Evolutionary conservation across 1,140 invertebrate species (phyloP).

Genomic region (Orchesella cincta): DNA sequence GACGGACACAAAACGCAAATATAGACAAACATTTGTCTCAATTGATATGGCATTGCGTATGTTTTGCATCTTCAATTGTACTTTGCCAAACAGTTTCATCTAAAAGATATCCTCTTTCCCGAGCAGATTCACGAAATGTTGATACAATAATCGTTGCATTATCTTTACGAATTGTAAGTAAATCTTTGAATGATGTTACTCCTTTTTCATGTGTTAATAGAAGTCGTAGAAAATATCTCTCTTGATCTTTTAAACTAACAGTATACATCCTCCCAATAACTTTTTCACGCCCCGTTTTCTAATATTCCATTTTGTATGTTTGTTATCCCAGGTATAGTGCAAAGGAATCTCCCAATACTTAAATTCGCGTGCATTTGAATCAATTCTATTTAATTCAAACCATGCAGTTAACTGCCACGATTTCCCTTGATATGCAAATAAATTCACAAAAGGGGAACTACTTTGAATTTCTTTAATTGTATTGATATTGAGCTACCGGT

Average conservation of each 20-base stretch:
- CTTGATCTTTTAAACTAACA: slow-evolving; percentile 50
- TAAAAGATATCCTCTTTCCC: slow-evolving; percentile 53
- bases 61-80: slow-evolving; percentile 50
- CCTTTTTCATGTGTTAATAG: slow-evolving; percentile 51
- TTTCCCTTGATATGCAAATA: too few relatives aligned
- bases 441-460: too few relatives aligned
- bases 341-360: slow-evolving; percentile 39
- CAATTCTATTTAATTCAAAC: slow-evolving; percentile 39
- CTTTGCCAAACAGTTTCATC: slow-evolving; percentile 54
- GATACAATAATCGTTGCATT: slow-evolving; percentile 35
- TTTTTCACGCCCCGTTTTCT: slow-evolving; percentile 37
- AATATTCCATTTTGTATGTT: slow-evolving; percentile 11
- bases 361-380: not conserved
- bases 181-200: slow-evolving; percentile 40
- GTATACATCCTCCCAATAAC: slow-evolving; percentile 53
- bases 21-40: slow-evolving; percentile 57
- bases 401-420: too few relatives aligned
- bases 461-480: too few relatives aligned
- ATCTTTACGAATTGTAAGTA: slow-evolving; percentile 40
- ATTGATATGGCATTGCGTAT: slow-evolving; percentile 53
- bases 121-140: slow-evolving; percentile 48
- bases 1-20: slow-evolving; percentile 53
- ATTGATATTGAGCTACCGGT: too few relatives aligned
- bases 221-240: slow-evolving; percentile 52
- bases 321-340: slow-evolving; percentile 20